Evolutionary conservation across 1,140 invertebrate genomes (phyloP).

Genomic region (Drosophila tropicalis): DNA sequence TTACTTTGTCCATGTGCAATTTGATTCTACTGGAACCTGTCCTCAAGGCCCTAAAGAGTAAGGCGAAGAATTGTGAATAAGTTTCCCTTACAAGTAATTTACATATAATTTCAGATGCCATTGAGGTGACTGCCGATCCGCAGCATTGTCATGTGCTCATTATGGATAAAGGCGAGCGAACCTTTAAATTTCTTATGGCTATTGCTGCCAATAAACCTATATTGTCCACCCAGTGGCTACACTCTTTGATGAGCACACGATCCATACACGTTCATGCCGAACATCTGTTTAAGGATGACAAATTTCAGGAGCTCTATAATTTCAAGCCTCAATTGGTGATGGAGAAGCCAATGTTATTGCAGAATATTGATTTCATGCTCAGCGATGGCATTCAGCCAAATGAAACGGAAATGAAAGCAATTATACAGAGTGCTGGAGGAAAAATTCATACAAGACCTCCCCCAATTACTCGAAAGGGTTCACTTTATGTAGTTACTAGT

Average conservation of each 20-base stretch:
- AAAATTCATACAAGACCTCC: conserved; percentile 25
- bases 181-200: conserved; percentile 56
- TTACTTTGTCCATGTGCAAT: conserved; percentile 54
- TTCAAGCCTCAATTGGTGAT: conserved; percentile 47
- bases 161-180: conserved; percentile 67
- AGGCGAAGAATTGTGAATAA: not conserved
- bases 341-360: conserved; percentile 26
- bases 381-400: conserved; percentile 50
- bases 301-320: conserved; percentile 35
- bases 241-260: conserved; percentile 26
- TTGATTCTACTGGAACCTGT: conserved; percentile 16
- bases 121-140: conserved; percentile 54
- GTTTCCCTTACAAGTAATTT: not conserved
- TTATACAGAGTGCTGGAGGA: conserved; percentile 56
- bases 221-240: conserved; percentile 43
- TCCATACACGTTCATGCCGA: conserved; percentile 29
- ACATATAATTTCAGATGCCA: conserved; percentile 24
- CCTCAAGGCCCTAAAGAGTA: conserved; percentile 41
- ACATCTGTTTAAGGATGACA: conserved; percentile 52
- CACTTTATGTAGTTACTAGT: conserved; percentile 30
- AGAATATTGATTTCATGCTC: conserved; percentile 44
- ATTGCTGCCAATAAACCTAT: conserved; percentile 57
- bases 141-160: conserved; percentile 47
- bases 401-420: conserved; percentile 52
- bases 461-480: not conserved